Conservation (phyloP, 1,140 invertebrate genomes). For the Orius laevigatus region DNA sequence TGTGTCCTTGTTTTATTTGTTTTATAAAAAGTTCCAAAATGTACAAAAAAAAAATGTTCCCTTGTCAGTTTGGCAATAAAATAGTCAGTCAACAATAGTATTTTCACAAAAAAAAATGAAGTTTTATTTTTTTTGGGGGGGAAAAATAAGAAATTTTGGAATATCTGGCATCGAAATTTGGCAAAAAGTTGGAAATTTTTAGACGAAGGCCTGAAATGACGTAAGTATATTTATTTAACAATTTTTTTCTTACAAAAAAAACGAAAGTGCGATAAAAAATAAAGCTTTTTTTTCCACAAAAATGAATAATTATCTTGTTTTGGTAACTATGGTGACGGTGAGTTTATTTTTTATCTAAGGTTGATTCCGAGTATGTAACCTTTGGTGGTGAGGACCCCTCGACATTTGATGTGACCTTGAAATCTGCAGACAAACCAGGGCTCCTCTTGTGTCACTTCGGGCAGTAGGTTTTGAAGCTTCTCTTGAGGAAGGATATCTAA, state of each 20-base stretch:
- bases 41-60: constrained; percentile 13
- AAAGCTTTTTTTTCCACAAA: too few relatives aligned
- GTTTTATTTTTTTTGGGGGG: neutral
- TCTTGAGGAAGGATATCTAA: constrained; percentile 42
- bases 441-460: constrained; percentile 21
- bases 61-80: constrained; percentile 14
- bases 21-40: neutral
- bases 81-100: constrained; percentile 14
- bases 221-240: constrained; percentile 10
- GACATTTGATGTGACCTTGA: constrained; percentile 73
- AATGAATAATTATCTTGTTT: too few relatives aligned
- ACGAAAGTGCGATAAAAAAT: neutral
- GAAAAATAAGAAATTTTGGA: too few relatives aligned
- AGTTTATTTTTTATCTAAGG: too few relatives aligned
- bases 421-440: constrained; percentile 63
- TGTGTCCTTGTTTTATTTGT: constrained; percentile 12
- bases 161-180: too few relatives aligned
- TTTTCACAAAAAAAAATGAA: constrained; percentile 4
- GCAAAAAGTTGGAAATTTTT: too few relatives aligned
- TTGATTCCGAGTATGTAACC: constrained; percentile 44
- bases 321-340: too few relatives aligned
- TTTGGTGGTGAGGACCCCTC: constrained; percentile 75
- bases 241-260: constrained; percentile 10
- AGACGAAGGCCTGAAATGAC: neutral
- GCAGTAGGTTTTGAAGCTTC: constrained; percentile 33